Evolutionary conservation across 2,797 vertebrate genomes (phyloP), one percentile per base, ranked within the genome.

Genomic region (Betta splendens): DNA sequence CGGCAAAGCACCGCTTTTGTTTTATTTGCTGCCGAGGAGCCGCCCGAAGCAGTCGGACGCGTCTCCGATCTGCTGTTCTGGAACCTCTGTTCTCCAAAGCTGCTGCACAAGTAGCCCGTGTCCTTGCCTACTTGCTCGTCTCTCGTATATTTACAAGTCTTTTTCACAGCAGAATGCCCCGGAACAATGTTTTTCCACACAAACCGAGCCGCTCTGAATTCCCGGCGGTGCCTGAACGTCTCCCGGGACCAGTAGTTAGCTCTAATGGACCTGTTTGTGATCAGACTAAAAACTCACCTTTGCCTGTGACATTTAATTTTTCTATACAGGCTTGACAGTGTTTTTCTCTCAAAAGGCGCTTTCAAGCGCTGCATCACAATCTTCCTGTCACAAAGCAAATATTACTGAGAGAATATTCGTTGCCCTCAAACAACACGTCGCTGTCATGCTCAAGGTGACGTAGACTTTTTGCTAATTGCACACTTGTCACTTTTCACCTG

Each of bases 351-450:
- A 54, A 82, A 78, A 83, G 68, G 61, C 74, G 67, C 77, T 85
- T 81, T 83, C 73, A 85, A 66, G 62, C 32, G 5, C 61, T 4
- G 60, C 75, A 54, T 72, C 21, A 49, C 77, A 88, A 87, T 88
- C 80, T 84, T 87, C 77, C 38, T 85, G 87, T 87, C 86, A 83
- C 13, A 11, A 67, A 54, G 52, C 44, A 40, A 69, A 69, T 52
- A 65, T 75, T 55, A 66, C 62, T 46, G 56, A 44, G 70, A 75
- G 76, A 81, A 67, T 75, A 48, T 74, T 78, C 17, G 49, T 42
- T 61, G 50, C 46, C 28, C 49, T 10, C 45, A 58, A 61, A 65
- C 66, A 59, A 69, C 81, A 75, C 63, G 54, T 53, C 38, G 56
- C 53, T 77, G 59, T 36, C 28, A 2, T 36, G 39, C 47, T 80